Evolutionary conservation across 2,797 vertebrate species (phyloP).

Genomic region (Crenichthys baileyi): DNA sequence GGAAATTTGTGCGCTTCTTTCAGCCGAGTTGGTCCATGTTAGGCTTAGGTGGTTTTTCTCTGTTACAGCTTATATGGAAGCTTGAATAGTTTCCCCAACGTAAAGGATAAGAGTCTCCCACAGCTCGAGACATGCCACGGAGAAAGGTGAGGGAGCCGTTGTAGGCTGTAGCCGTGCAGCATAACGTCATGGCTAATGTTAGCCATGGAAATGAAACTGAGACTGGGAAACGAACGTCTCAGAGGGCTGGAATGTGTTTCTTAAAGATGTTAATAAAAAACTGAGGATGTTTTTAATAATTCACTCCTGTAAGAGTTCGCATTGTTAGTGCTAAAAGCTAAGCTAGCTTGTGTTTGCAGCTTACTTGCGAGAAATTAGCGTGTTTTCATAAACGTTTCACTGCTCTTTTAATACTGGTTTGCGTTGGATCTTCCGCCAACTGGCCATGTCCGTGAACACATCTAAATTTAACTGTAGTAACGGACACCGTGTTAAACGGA

Average conservation of each 20-base stretch:
- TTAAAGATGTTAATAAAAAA: neutral
- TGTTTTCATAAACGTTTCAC: neutral
- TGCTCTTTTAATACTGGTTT: neutral
- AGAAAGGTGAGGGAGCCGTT: conserved; percentile 71
- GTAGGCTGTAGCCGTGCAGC: conserved; percentile 35
- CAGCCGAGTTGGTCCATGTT: conserved; percentile 51
- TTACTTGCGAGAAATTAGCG: conserved; percentile 25
- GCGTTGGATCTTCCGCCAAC: neutral
- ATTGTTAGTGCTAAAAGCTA: conserved; percentile 40
- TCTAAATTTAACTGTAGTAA: conserved; percentile 4
- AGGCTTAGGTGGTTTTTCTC: conserved; percentile 14
- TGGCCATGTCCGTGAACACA: accelerated
- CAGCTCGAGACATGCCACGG: conserved; percentile 68
- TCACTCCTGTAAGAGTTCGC: neutral
- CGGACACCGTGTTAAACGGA: conserved; percentile 13
- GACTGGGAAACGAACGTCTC: neutral
- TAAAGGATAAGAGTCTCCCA: neutral
- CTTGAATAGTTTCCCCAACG: neutral
- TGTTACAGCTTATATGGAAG: neutral
- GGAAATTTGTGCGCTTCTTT: conserved; percentile 55
- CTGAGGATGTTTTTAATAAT: neutral
- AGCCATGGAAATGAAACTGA: neutral
- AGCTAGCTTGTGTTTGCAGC: conserved; percentile 40
- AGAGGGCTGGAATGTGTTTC: neutral
- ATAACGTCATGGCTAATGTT: conserved; percentile 68